A percentile compares a stretch with the other conserved stretches of the same genome.
Evolutionary conservation across 2,113 vertebrate genomes (phyloP).

Genomic region (Datnioides undecimradiatus): DNA sequence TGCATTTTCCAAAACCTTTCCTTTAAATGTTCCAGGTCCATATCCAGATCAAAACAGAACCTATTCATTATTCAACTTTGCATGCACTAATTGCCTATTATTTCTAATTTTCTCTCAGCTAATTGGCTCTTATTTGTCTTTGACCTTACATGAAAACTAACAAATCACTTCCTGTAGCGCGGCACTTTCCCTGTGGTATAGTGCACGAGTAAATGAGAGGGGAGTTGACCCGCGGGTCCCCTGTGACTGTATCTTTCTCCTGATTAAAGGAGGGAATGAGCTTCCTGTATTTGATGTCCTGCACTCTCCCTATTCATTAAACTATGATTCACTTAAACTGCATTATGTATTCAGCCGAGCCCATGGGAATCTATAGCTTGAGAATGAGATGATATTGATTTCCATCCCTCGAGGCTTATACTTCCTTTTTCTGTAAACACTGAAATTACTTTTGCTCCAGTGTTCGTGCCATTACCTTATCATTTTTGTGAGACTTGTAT

Average conservation of each 20-base stretch:
- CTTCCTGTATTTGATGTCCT: conserved; percentile 29
- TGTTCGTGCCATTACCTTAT: background rate
- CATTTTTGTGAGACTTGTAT: background rate
- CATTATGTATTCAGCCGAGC: conserved; percentile 39
- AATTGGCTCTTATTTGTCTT: conserved; percentile 28
- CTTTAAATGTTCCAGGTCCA: no score
- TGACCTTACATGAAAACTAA: conserved; percentile 34
- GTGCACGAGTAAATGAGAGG: conserved; percentile 32
- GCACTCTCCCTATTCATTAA: conserved; percentile 50
- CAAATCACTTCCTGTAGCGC: conserved; percentile 12
- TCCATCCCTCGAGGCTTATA: conserved; percentile 18
- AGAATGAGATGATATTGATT: conserved; percentile 64
- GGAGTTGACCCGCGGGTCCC: conserved; percentile 40
- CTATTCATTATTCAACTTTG: background rate
- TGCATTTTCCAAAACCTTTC: no score
- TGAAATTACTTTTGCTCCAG: conserved; percentile 12
- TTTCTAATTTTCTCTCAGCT: conserved; percentile 1
- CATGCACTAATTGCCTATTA: conserved; percentile 10
- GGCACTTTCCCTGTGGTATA: background rate
- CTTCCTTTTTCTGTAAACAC: conserved; percentile 34
- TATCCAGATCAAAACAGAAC: no score
- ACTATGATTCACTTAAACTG: conserved; percentile 45
- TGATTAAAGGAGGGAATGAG: conserved; percentile 41
- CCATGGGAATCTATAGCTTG: conserved; percentile 31
- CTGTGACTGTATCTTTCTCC: conserved; percentile 20